These are phyloP conservation scores for Girardia tigrina DNA, from an alignment of 2,888 invertebrate species.

Conservation along the genomic window DNA sequence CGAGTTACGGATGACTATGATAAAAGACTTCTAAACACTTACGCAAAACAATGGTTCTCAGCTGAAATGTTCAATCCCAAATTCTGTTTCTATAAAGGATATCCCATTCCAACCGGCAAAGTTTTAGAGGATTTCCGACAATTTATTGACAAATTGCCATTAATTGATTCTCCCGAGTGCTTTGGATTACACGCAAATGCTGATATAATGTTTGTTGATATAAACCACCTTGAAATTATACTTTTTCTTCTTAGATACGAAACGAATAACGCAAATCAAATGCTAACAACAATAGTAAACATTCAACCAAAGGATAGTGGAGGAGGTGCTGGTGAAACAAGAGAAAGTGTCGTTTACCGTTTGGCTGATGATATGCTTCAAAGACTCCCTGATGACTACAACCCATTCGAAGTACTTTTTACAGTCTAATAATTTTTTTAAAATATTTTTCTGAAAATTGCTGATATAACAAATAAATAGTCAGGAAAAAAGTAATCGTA, in stretches of 20 bases:
- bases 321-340: constrained; percentile 69
- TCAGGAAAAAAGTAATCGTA: too few relatives aligned
- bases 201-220: constrained; percentile 66
- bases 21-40: constrained; percentile 76
- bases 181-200: constrained; percentile 91
- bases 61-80: constrained; percentile 70
- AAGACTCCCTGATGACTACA: constrained; percentile 71
- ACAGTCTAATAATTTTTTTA: constrained; percentile 16
- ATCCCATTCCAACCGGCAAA: constrained; percentile 72
- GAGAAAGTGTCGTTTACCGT: constrained; percentile 77
- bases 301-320: constrained; percentile 95
- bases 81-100: constrained; percentile 77
- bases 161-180: constrained; percentile 73
- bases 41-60: constrained; percentile 80
- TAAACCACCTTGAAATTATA: background rate
- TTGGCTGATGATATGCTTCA: constrained; percentile 80
- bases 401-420: constrained; percentile 62
- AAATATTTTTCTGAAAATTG: background rate
- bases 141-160: constrained; percentile 65
- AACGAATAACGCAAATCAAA: constrained; percentile 75
- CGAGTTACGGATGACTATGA: constrained; percentile 92
- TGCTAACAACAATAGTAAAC: constrained; percentile 78
- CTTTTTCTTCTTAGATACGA: constrained; percentile 57
- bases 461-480: too few relatives aligned
- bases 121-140: constrained; percentile 56